Evolutionary conservation across 2,113 vertebrate genomes (phyloP), one percentile per base, ranked within the genome.

Genomic region (Nyctereutes procyonoides): DNA sequence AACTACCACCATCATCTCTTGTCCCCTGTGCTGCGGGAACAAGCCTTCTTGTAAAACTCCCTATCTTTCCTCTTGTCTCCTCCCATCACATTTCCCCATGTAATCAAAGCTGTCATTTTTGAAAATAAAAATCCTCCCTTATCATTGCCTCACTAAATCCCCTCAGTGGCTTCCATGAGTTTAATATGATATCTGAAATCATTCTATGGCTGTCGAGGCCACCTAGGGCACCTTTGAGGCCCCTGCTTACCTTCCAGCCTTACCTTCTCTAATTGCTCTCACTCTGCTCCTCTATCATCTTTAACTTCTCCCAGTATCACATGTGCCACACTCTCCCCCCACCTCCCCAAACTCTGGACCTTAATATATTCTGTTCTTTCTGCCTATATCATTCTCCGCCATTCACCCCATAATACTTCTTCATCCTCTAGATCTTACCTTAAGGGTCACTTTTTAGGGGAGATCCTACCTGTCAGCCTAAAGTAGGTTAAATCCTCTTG

Each of bases 101-200:
- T 82, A 95, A 58, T 88, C 51, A 91, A 35, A 85, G 35, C 12
- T 95, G n/a, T 28, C 55, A 51, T 89, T 90, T 94, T 94, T 90
- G 38, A 94, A 95, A 90, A 90, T 56, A 30, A 5, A 86, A 62
- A 67, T 65, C 38, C 73, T 95, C 62, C 81, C 30, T 32, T 92
- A 22, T 77, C 48, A 95, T 90, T 90, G n/a, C 51, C 10, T 92
- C 17, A 94, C 65, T 82, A 94, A 93, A 63, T 74, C n/a, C 35
- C 14, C 32, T 76, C 14, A 71, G 0, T 88, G 26, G 8, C 48
- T 96, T 96, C 74, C 30, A 20, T 76, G 28, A 32, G 35, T 89
- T 53, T 67, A 82, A 43, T 74, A 65, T 93, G n/a, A 77, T 96
- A 3, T 77, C 67, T 85, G 15, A 94, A 89, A 56, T 95, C 62